Conservation (phyloP, 2,797 vertebrate genomes). For the Vespertilio murinus region DNA sequence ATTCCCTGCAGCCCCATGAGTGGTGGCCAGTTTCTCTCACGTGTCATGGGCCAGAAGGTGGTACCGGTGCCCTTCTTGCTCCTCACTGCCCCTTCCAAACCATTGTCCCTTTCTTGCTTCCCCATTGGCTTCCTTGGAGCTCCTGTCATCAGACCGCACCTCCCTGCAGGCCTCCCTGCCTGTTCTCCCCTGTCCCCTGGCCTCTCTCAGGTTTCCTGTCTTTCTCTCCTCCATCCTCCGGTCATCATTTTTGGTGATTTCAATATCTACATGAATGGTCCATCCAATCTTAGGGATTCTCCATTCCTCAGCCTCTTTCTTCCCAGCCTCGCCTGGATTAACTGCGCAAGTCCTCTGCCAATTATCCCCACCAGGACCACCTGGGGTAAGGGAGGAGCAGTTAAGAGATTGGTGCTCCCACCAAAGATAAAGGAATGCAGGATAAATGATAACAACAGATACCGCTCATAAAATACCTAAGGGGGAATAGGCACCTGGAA, state of each 20-base stretch:
- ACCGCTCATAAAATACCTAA: not conserved
- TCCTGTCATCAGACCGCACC: not conserved
- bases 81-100: not conserved
- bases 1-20: not conserved
- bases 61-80: not conserved
- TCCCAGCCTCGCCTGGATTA: not conserved
- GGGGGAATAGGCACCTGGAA: not conserved
- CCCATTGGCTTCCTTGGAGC: not conserved
- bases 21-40: not conserved
- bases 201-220: not conserved
- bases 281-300: not conserved
- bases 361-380: not conserved
- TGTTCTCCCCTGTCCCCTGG: not conserved
- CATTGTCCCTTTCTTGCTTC: not conserved
- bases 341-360: not conserved
- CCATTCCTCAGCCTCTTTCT: not conserved
- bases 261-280: not conserved
- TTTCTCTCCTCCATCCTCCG: not conserved
- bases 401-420: not conserved
- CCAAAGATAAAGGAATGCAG: not conserved
- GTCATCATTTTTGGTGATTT: not conserved
- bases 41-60: not conserved
- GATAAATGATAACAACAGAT: not conserved
- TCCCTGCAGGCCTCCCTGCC: not conserved
- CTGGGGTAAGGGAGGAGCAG: not conserved